A percentile compares a stretch with the other conserved stretches of the same genome.
Evolutionary conservation across 1,140 invertebrate genomes (phyloP).

Genomic region (Drosophila novamexicana): DNA sequence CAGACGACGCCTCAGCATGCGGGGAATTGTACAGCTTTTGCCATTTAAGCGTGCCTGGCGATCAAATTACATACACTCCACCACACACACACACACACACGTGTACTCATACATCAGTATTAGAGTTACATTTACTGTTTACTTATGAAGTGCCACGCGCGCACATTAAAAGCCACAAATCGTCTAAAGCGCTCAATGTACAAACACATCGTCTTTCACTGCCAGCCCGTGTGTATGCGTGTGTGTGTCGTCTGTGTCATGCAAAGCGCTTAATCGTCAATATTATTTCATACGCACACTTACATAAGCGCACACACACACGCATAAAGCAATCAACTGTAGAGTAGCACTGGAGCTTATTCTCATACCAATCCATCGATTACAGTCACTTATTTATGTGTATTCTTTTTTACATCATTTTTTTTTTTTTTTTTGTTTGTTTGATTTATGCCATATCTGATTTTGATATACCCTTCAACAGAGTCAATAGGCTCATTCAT

Average conservation of each 20-base stretch:
- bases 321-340: conserved; percentile 36
- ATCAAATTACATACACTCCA: conserved; percentile 68
- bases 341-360: conserved; percentile 28
- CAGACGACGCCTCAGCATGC: conserved; percentile 22
- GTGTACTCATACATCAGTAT: conserved; percentile 32
- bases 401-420: conserved; percentile 56
- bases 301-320: conserved; percentile 5
- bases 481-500: not conserved
- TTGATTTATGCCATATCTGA: conserved; percentile 45
- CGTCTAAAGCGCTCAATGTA: conserved; percentile 71
- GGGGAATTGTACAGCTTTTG: conserved; percentile 54
- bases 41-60: conserved; percentile 60
- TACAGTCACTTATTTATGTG: conserved; percentile 75
- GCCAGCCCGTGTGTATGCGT: conserved; percentile 1
- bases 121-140: conserved; percentile 53
- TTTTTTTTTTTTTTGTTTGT: conserved; percentile 55
- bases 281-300: conserved; percentile 45
- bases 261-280: conserved; percentile 50
- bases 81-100: conserved; percentile 18
- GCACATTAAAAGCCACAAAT: conserved; percentile 74
- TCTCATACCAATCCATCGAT: conserved; percentile 54
- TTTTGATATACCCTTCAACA: conserved; percentile 31
- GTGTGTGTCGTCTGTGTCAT: conserved; percentile 13
- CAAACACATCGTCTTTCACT: conserved; percentile 52
- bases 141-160: conserved; percentile 74